Evolutionary conservation across 2,113 vertebrate genomes (phyloP).

Genomic region (Pseudorasbora parva): DNA sequence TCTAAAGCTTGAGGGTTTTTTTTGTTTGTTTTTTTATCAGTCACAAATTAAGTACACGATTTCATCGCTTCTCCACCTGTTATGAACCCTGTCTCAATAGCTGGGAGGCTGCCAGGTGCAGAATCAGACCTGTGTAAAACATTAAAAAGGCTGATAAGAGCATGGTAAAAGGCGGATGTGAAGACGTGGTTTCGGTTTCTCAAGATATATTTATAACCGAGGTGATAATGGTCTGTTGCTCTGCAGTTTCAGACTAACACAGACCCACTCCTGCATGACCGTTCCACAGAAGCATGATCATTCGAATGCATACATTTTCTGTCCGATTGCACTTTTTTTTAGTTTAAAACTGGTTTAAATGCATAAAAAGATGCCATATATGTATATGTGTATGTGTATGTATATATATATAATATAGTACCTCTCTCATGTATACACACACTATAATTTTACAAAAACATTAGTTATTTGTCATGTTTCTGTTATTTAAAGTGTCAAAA

Average conservation of each 20-base stretch:
- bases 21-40: background rate
- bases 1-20: background rate
- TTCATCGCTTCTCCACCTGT: background rate
- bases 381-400: no score
- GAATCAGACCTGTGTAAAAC: background rate
- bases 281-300: no score
- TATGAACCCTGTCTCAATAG: background rate
- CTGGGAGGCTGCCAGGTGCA: constrained; percentile 11
- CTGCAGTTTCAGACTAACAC: background rate
- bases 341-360: no score
- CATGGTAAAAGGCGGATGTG: background rate
- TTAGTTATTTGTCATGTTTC: no score
- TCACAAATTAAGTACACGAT: background rate
- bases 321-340: no score
- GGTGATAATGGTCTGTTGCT: background rate
- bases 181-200: background rate
- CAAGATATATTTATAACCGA: constrained; percentile 2
- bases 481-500: no score
- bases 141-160: background rate
- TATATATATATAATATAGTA: no score
- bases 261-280: background rate
- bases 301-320: no score
- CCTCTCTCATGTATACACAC: no score
- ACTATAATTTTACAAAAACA: no score
- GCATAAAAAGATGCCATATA: no score